A percentile compares a stretch with the other conserved stretches of the same genome.
These are phyloP conservation scores for Melinaea marsaeus DNA, from an alignment of 2,888 invertebrate genomes.

Conservation along the genomic window DNA sequence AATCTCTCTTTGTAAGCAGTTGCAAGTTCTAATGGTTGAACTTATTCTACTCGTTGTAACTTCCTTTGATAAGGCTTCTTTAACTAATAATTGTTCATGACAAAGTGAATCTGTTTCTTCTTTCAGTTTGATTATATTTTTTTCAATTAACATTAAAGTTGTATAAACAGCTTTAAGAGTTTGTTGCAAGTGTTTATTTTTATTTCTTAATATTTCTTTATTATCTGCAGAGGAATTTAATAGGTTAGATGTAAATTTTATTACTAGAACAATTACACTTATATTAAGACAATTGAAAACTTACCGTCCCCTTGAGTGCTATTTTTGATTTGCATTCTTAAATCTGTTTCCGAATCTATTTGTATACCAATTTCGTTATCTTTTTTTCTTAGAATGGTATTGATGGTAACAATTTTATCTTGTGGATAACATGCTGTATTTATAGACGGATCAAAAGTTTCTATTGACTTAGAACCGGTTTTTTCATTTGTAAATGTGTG, in stretches of 20 bases:
- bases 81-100: conserved; percentile 43
- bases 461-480: conserved; percentile 43
- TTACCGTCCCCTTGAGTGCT: no score
- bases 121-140: conserved; percentile 49
- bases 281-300: no score
- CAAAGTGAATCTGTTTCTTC: conserved; percentile 49
- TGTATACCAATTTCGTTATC: conserved; percentile 47
- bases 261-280: no score
- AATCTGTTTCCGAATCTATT: conserved; percentile 45
- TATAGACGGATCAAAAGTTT: conserved; percentile 41
- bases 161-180: conserved; percentile 33
- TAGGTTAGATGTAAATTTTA: neutral
- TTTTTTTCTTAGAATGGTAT: conserved; percentile 40
- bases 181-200: conserved; percentile 22
- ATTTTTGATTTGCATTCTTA: conserved; percentile 43
- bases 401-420: conserved; percentile 43
- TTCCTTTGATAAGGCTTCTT: conserved; percentile 38
- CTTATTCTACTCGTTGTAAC: conserved; percentile 33
- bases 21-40: conserved; percentile 41
- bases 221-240: no score
- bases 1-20: conserved; percentile 32
- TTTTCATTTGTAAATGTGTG: conserved; percentile 45
- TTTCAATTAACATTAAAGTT: conserved; percentile 55
- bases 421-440: conserved; percentile 32
- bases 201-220: conserved; percentile 1